Evolutionary conservation across 2,113 vertebrate genomes (phyloP).

Genomic region (Sinocyclocheilus anshuiensis): DNA sequence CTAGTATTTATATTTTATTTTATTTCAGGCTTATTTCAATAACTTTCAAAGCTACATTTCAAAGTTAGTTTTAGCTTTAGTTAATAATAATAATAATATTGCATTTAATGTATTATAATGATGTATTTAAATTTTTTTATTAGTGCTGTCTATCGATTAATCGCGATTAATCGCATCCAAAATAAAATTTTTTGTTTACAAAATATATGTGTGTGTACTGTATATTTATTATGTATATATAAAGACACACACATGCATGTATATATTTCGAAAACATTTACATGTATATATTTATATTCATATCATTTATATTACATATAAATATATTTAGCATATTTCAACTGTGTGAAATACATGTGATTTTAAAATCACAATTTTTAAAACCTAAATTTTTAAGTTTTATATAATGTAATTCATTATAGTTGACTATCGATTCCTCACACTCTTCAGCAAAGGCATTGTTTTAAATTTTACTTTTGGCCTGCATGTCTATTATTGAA

Average conservation of each 20-base stretch:
- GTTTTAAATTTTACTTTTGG: background rate
- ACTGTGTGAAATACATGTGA: background rate
- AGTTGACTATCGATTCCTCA: background rate
- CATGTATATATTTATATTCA: no score
- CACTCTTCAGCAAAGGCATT: background rate
- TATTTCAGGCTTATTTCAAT: background rate
- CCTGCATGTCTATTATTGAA: background rate
- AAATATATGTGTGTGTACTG: no score
- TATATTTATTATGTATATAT: no score
- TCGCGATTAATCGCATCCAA: no score
- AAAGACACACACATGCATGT: no score
- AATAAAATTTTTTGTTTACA: no score
- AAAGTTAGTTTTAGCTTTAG: background rate
- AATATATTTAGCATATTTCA: background rate
- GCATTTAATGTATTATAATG: background rate
- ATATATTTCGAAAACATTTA: no score
- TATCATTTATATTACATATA: no score
- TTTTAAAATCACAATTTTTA: background rate
- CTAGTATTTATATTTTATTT: no score
- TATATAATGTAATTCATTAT: background rate
- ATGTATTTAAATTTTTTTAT: background rate
- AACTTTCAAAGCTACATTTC: background rate
- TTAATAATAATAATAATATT: background rate
- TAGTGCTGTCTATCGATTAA: no score
- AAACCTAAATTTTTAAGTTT: background rate